A percentile compares a stretch with the other conserved stretches of the same genome.
Conservation (phyloP, 2,888 invertebrate species). For the Smittia aterrima region DNA sequence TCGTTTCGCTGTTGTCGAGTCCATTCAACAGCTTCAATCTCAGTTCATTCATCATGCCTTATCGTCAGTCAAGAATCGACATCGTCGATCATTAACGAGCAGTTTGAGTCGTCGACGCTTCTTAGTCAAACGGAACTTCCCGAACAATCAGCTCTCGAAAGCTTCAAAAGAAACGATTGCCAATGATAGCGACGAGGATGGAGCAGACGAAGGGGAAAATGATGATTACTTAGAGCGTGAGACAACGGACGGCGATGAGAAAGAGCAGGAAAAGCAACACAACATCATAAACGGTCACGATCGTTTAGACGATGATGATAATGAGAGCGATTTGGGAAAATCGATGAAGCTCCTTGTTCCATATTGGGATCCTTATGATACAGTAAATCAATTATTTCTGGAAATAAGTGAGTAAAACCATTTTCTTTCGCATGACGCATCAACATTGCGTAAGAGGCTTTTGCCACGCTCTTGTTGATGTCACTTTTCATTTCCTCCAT, state of each 20-base stretch:
- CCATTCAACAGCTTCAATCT: constrained; percentile 25
- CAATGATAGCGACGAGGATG: constrained; percentile 25
- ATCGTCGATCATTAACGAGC: constrained; percentile 24
- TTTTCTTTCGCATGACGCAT: too few species aligned
- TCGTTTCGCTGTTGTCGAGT: constrained; percentile 25
- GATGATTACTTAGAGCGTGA: constrained; percentile 40
- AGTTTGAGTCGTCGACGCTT: background rate
- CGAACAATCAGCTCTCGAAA: constrained; percentile 32
- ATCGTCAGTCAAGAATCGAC: constrained; percentile 18
- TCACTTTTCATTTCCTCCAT: too few species aligned
- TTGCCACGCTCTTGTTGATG: too few species aligned
- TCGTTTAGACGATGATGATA: constrained; percentile 43
- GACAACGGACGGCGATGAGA: constrained; percentile 42
- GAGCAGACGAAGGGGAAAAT: constrained; percentile 40
- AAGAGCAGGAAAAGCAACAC: constrained; percentile 36
- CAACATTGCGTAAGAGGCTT: too few species aligned
- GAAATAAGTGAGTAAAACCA: constrained; percentile 64
- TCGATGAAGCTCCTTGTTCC: constrained; percentile 57
- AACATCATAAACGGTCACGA: constrained; percentile 45
- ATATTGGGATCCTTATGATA: constrained; percentile 88
- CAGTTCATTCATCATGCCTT: constrained; percentile 36
- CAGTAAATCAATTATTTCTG: constrained; percentile 85
- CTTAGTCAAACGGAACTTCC: constrained; percentile 33
- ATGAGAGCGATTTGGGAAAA: constrained; percentile 44
- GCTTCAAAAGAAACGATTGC: background rate